Percentiles rank a stretch among this genome's conserved stretches.
Evolutionary conservation across 2,113 vertebrate species (phyloP).

Genomic region (Gobio gobio): DNA sequence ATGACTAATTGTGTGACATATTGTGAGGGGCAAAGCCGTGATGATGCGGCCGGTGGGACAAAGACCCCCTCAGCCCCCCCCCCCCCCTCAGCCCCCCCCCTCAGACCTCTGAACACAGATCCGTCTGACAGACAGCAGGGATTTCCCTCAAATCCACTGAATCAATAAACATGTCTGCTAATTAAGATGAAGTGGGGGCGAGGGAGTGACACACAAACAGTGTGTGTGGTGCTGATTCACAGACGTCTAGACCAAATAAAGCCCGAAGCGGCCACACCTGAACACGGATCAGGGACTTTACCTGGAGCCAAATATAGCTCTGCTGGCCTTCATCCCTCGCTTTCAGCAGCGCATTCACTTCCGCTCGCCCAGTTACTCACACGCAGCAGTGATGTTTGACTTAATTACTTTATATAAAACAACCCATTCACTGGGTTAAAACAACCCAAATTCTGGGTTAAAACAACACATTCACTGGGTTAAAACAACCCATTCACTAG

Average conservation of each 20-base stretch:
- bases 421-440: no score
- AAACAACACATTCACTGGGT: no score
- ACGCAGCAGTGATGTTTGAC: no score
- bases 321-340: not conserved
- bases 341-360: no score
- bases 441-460: no score
- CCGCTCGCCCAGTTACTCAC: no score
- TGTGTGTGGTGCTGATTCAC: constrained; percentile 63
- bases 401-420: no score
- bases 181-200: constrained; percentile 64
- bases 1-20: constrained; percentile 8
- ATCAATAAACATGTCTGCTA: constrained; percentile 78
- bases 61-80: constrained; percentile 46
- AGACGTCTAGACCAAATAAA: constrained; percentile 66
- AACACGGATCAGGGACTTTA: constrained; percentile 27
- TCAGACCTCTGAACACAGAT: constrained; percentile 68
- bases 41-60: constrained; percentile 56
- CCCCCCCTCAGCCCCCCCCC: constrained; percentile 56
- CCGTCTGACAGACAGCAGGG: constrained; percentile 73
- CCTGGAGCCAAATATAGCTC: not conserved
- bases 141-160: constrained; percentile 74
- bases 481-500: no score
- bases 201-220: not conserved
- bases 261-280: constrained; percentile 51
- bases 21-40: constrained; percentile 27